A percentile compares a stretch with the other conserved stretches of the same genome.
phyloP scores from a whole-genome alignment of 2,888 invertebrate genomes.

The Rhamnusium bicolor region DNA sequence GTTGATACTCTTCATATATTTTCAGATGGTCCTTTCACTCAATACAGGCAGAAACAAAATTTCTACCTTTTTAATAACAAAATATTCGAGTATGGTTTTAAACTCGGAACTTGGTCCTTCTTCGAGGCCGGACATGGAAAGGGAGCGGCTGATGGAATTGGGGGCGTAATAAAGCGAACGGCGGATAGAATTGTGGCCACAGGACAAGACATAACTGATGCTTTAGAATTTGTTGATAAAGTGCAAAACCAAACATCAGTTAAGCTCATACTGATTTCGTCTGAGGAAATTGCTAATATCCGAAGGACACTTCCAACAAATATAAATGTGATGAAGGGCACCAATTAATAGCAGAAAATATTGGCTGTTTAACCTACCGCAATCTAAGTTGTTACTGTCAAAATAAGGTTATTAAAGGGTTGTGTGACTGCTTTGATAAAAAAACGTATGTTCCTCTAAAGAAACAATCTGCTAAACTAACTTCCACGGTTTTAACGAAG shows the following conservation, averaged over 20 bases:
- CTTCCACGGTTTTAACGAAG: too few relatives aligned
- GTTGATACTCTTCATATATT: conserved; percentile 21
- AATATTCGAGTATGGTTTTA: conserved; percentile 20
- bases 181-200: conserved; percentile 23
- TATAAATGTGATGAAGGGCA: neutral
- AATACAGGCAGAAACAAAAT: conserved; percentile 30
- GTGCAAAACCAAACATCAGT: neutral
- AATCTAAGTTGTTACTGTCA: neutral
- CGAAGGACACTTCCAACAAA: neutral
- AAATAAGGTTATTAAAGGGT: neutral
- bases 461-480: too few relatives aligned
- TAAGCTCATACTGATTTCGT: neutral
- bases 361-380: neutral
- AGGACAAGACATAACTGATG: neutral
- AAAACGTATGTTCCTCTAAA: neutral
- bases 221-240: neutral
- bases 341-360: neutral
- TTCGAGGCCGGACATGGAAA: conserved; percentile 42
- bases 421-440: neutral
- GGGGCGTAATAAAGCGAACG: conserved; percentile 10
- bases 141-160: conserved; percentile 33
- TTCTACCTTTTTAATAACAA: conserved; percentile 25
- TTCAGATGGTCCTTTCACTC: conserved; percentile 29
- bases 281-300: neutral
- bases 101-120: conserved; percentile 41